Percentiles rank a stretch among this genome's conserved stretches.
phyloP scores from a whole-genome alignment of 2,113 vertebrate genomes.

The Melanerpes formicivorus region DNA sequence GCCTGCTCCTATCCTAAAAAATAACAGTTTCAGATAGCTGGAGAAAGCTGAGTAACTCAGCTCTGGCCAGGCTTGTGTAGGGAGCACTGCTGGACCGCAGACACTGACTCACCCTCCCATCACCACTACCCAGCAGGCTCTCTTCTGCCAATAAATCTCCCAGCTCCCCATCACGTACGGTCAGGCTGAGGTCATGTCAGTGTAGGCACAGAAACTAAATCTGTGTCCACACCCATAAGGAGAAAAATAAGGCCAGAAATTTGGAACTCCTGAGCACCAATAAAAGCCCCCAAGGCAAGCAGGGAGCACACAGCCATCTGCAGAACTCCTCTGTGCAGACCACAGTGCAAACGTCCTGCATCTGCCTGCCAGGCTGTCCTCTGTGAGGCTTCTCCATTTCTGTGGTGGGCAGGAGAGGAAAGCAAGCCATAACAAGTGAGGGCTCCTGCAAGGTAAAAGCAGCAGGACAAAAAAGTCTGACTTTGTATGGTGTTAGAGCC shows the following conservation, averaged over 20 bases:
- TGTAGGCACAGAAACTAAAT: constrained; percentile 24
- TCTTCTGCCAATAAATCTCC: constrained; percentile 16
- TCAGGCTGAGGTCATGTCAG: constrained; percentile 36
- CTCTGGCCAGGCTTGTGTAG: constrained; percentile 20
- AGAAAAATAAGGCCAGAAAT: constrained; percentile 26
- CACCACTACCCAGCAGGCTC: neutral
- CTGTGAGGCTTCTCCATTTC: neutral
- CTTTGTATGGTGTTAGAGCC: too few relatives aligned
- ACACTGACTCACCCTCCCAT: constrained; percentile 69
- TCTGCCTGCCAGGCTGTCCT: neutral
- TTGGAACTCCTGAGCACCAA: neutral
- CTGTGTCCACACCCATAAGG: neutral
- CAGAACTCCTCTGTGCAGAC: neutral
- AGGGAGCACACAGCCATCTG: neutral
- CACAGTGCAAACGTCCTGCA: neutral
- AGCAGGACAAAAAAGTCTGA: too few relatives aligned
- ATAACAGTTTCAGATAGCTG: neutral
- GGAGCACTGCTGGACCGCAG: constrained; percentile 60
- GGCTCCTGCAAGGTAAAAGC: neutral
- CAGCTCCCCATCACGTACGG: constrained; percentile 10
- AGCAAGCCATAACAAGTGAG: neutral
- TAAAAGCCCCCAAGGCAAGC: neutral
- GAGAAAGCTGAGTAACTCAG: constrained; percentile 4
- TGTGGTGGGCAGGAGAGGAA: neutral
- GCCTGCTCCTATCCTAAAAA: neutral